Evolutionary conservation across 1,140 invertebrate genomes (phyloP).

Genomic region (Trichonephila inaurata): DNA sequence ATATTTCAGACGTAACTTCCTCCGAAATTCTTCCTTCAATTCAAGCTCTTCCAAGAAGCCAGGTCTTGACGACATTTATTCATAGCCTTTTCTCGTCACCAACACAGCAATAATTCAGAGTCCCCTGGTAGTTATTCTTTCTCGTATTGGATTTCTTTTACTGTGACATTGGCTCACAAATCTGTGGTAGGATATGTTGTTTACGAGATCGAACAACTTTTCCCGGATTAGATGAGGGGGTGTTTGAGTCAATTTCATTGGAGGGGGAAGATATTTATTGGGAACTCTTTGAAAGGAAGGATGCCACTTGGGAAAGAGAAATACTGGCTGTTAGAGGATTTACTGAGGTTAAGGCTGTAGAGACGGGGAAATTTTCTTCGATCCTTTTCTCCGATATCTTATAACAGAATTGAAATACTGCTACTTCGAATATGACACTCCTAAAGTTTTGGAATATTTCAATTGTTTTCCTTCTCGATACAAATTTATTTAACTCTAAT

Average conservation of each 20-base stretch:
- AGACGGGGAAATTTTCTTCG: not conserved
- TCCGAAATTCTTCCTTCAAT: not conserved
- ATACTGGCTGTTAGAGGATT: slow-evolving; percentile 56
- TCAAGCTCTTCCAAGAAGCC: not conserved
- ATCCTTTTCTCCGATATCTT: slow-evolving; percentile 35
- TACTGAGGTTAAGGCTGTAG: not conserved
- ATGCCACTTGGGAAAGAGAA: slow-evolving; percentile 46
- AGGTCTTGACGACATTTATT: slow-evolving; percentile 39
- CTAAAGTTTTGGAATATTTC: not conserved
- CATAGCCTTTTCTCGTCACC: slow-evolving; percentile 36
- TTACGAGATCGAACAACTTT: slow-evolving; percentile 51
- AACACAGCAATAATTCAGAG: slow-evolving; percentile 21
- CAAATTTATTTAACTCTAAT: not conserved
- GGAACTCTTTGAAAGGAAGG: slow-evolving; percentile 36
- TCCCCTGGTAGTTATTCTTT: slow-evolving; percentile 37
- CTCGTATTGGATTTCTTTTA: slow-evolving; percentile 54
- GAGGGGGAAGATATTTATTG: slow-evolving; percentile 44
- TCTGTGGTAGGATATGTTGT: slow-evolving; percentile 52
- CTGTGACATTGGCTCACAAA: slow-evolving; percentile 52
- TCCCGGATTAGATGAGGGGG: slow-evolving; percentile 42
- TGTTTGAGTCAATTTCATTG: slow-evolving; percentile 45
- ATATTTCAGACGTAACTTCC: not conserved
- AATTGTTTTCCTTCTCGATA: not conserved
- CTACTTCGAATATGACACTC: not conserved
- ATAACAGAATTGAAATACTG: slow-evolving; percentile 32